Evolutionary conservation across 2,888 invertebrate species (phyloP).

Genomic region (Cheilosia pagana): DNA sequence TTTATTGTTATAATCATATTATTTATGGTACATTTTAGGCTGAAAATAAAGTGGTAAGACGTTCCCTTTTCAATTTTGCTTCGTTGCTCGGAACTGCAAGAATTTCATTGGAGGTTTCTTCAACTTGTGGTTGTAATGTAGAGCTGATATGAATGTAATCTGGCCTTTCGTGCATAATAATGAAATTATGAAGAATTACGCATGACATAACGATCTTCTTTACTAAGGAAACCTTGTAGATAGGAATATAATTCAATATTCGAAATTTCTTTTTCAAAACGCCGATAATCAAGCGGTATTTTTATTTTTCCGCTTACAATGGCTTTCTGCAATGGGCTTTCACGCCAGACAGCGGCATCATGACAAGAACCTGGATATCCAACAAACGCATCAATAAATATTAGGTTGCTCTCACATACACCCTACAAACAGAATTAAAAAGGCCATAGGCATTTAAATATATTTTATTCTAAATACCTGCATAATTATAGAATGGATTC

Average conservation of each 20-base stretch:
- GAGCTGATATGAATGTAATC: not conserved
- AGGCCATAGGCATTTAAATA: no score
- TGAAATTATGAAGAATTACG: conserved; percentile 19
- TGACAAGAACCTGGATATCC: conserved; percentile 6
- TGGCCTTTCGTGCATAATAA: conserved; percentile 7
- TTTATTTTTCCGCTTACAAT: conserved; percentile 5
- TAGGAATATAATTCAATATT: conserved; percentile 4
- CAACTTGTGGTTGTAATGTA: conserved; percentile 6
- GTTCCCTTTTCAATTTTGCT: conserved; percentile 13
- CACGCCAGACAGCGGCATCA: conserved; percentile 11
- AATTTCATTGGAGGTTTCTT: conserved; percentile 3
- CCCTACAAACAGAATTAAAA: conserved; percentile 10
- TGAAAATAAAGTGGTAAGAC: conserved; percentile 5
- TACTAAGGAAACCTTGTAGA: not conserved
- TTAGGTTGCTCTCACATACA: conserved; percentile 4
- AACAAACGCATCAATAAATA: conserved; percentile 12
- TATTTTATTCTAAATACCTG: not conserved
- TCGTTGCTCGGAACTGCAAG: conserved; percentile 10
- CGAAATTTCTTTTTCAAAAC: conserved; percentile 18
- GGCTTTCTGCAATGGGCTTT: conserved; percentile 16
- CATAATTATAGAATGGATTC: conserved; percentile 17
- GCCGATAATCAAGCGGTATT: conserved; percentile 1
- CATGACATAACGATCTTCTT: conserved; percentile 8
- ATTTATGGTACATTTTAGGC: conserved; percentile 20
- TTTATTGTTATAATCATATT: conserved; percentile 6